Conservation (phyloP, 1,140 invertebrate genomes). For the Cephus cinctus region DNA sequence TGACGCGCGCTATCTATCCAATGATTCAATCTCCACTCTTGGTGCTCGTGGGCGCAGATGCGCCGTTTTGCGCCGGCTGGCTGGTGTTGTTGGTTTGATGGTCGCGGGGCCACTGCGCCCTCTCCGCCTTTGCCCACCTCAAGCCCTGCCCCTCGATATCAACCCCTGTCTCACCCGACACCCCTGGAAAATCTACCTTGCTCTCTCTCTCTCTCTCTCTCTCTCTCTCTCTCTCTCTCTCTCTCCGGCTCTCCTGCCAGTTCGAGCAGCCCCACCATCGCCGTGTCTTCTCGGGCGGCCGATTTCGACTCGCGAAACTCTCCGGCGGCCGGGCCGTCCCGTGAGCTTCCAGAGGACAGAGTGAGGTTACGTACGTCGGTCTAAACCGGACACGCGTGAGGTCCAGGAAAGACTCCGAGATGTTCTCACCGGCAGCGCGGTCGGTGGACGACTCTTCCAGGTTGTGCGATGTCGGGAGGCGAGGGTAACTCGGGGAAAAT, state of each 20-base stretch:
- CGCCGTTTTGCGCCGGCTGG: conserved; percentile 23
- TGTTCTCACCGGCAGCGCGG: too few relatives aligned
- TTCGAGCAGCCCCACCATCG: neutral
- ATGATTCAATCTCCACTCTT: conserved; percentile 32
- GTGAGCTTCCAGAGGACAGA: neutral
- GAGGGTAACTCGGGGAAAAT: neutral
- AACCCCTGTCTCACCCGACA: conserved; percentile 25
- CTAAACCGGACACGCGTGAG: too few relatives aligned
- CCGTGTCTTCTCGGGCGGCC: neutral
- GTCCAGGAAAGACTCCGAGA: too few relatives aligned
- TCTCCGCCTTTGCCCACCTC: conserved; percentile 47
- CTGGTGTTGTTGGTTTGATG: conserved; percentile 53
- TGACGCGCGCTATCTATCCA: conserved; percentile 35
- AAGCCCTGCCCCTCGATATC: conserved; percentile 48
- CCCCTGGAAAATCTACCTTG: conserved; percentile 8
- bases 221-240: conserved; percentile 7
- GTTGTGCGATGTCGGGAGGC: neutral
- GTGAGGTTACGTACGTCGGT: neutral
- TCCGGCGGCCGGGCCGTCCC: neutral
- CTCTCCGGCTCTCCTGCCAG: conserved; percentile 5
- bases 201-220: conserved; percentile 10
- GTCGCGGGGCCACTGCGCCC: conserved; percentile 56
- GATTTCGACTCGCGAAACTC: neutral
- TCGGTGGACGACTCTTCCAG: too few relatives aligned
- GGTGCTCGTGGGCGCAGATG: conserved; percentile 27